Evolutionary conservation across 2,113 vertebrate species (phyloP).

Genomic region (Tichodroma muraria): DNA sequence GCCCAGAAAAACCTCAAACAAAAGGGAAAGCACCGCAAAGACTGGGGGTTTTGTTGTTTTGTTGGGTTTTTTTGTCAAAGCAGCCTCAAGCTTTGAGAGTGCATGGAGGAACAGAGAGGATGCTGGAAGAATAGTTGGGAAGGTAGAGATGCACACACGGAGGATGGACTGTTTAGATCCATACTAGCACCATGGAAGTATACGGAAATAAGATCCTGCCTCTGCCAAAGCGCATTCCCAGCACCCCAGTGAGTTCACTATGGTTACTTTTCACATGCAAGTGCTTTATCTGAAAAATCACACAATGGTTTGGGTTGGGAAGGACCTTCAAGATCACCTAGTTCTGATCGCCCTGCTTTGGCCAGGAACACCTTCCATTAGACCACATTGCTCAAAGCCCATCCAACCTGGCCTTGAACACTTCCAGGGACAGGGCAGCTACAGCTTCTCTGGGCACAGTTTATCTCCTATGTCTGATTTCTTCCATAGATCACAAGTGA

Average conservation of each 20-base stretch:
- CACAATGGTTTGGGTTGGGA: background rate
- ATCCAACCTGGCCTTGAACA: background rate
- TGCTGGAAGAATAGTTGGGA: background rate
- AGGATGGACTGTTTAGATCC: background rate
- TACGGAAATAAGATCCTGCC: background rate
- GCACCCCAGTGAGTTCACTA: background rate
- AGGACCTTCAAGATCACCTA: background rate
- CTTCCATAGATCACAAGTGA: background rate
- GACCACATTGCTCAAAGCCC: background rate
- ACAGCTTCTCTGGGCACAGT: background rate
- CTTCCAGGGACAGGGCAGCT: background rate
- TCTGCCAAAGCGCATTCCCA: background rate
- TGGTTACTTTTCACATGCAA: background rate
- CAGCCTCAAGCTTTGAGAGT: background rate
- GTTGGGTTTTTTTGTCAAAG: background rate
- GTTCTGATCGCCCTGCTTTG: background rate
- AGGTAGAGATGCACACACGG: fast-evolving
- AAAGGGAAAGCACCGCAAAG: background rate
- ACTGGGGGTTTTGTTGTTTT: no score
- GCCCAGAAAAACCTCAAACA: background rate
- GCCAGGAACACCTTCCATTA: background rate
- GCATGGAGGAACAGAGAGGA: background rate
- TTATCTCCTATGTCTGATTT: fast-evolving
- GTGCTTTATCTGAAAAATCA: background rate
- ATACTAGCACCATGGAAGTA: background rate